These are phyloP conservation scores for Pachyramphus minor DNA, from an alignment of 2,113 vertebrate species.

Conservation along the genomic window DNA sequence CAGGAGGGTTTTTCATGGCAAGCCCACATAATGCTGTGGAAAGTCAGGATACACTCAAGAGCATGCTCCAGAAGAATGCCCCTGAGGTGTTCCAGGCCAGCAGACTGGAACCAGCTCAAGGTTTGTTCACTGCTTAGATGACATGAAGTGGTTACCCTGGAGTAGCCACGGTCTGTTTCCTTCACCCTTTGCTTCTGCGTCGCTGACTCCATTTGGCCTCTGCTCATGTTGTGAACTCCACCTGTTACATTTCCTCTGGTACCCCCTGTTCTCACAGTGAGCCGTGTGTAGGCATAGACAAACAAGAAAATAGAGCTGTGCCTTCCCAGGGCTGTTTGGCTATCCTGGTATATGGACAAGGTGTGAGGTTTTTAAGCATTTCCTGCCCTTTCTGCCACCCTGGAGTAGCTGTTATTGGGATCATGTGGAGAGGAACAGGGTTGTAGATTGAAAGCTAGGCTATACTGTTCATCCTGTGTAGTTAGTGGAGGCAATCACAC, in stretches of 20 bases:
- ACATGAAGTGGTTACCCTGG: background rate
- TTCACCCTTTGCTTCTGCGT: background rate
- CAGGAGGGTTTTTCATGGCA: background rate
- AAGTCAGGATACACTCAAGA: background rate
- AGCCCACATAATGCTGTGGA: background rate
- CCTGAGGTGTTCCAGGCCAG: background rate
- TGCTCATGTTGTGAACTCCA: background rate
- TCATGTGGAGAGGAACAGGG: background rate
- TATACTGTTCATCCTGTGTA: background rate
- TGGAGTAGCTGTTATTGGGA: background rate
- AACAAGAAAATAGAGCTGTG: background rate
- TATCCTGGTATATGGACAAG: background rate
- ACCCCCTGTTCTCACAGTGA: background rate
- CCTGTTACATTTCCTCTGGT: background rate
- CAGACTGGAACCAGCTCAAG: background rate
- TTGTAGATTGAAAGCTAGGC: background rate
- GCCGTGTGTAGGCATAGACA: background rate
- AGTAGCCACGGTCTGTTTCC: background rate
- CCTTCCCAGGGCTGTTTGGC: background rate
- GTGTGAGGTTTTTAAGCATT: background rate
- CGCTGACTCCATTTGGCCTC: background rate
- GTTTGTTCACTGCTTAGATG: background rate
- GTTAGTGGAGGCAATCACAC: background rate
- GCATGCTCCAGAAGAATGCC: background rate
- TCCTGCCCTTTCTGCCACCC: background rate